Evolutionary conservation across 2,888 invertebrate genomes (phyloP), one percentile per base, ranked within the genome.

Genomic region (Lepeophtheirus nordmannii): DNA sequence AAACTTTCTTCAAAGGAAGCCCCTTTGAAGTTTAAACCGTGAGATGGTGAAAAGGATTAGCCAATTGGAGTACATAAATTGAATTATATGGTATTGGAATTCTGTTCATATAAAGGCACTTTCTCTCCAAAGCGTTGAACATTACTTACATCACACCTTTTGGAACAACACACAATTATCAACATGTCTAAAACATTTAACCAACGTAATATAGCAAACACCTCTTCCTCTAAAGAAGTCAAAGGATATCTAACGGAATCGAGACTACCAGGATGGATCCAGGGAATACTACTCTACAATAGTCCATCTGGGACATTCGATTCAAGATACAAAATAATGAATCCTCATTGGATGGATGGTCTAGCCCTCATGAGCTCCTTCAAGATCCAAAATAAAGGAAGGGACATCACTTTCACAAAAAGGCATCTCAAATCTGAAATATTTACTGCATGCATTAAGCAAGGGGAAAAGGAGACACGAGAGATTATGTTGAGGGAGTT

Each of bases 261-360:
- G 17, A 46, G 69, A n/a, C 69, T 78, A 37, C 78, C 79, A 2
- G 68, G 72, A 53, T 79, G 78, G 77, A 69, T 79, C 9, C 72
- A 74, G 62, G 78, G 78, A 3, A 73, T 74, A 20, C 73, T 78
- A 61, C 69, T 78, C 2, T 69, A 77, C 68, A 73, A 77, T 68
- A 80, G 81, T 1, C 78, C 80, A 14, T 40, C 30, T 0, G 80
- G 78, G 53, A 74, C 77, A 67, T 79, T 75, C 71, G 74, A 78
- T 68, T 65, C 64, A 30, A 30, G 30, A 5, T 69, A 75, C 10
- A 72, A 75, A 40, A 74, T 74, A 17, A 74, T 74, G 67, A 71
- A 73, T 11, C 75, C 74, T 22, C 79, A 79, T 69, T 73, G 76
- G 72, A 77, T 79, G 69, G 79, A 80, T 70, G 79, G 79, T 0